These are phyloP conservation scores for Lordiphosa clarofinis DNA, from an alignment of 1,140 invertebrate species.

Conservation along the genomic window DNA sequence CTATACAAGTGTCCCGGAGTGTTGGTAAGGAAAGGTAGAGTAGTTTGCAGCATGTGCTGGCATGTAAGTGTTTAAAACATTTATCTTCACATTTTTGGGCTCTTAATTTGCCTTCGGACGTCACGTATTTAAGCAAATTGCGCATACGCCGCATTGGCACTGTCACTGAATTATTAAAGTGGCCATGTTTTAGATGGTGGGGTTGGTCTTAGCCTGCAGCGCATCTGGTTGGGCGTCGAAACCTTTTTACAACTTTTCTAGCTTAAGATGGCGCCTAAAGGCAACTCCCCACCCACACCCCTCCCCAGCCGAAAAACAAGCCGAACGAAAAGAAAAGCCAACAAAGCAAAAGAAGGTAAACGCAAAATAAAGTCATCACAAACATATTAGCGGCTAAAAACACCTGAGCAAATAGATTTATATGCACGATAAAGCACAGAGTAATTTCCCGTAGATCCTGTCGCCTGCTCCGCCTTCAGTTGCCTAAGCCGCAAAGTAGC, in stretches of 20 bases:
- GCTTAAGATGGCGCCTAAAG: conserved; percentile 42
- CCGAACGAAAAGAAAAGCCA: conserved; percentile 4
- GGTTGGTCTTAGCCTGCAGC: conserved; percentile 33
- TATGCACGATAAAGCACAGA: conserved; percentile 77
- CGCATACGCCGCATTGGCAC: conserved; percentile 51
- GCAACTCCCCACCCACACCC: conserved; percentile 14
- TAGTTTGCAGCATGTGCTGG: conserved; percentile 41
- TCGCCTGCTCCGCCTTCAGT: conserved; percentile 34
- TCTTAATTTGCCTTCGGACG: conserved; percentile 52
- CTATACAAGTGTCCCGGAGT: conserved; percentile 1
- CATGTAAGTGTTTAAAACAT: conserved; percentile 71
- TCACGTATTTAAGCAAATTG: conserved; percentile 72
- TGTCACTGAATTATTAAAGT: conserved; percentile 53
- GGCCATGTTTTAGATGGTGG: conserved; percentile 2
- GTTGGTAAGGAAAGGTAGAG: no score
- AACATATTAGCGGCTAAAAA: conserved; percentile 78
- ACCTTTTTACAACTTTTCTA: conserved; percentile 75
- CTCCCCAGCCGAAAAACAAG: conserved; percentile 17
- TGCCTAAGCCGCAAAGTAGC: conserved; percentile 77
- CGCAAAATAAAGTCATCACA: conserved; percentile 78
- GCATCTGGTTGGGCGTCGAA: conserved; percentile 50
- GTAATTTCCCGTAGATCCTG: conserved; percentile 77
- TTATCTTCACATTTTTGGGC: conserved; percentile 55
- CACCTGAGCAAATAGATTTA: conserved; percentile 78
- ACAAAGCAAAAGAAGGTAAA: conserved; percentile 44